phyloP scores from a whole-genome alignment of 2,113 vertebrate species.

The Motacilla alba region DNA sequence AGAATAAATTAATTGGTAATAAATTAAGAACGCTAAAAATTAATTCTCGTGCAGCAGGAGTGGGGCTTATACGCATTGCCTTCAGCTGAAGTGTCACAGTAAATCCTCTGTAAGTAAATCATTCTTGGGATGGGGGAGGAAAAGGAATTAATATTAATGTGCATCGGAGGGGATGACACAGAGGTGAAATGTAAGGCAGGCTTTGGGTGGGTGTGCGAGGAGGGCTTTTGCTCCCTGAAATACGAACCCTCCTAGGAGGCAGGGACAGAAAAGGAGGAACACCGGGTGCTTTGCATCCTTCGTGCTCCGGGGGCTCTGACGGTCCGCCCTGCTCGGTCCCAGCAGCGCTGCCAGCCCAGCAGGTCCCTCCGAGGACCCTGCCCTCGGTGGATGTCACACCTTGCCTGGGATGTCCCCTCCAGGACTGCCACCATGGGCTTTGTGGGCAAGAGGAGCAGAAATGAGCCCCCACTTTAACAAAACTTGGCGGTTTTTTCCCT shows the following conservation, averaged over 20 bases:
- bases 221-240: neutral
- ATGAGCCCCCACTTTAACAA: neutral
- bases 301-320: neutral
- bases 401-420: neutral
- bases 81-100: conserved; percentile 36
- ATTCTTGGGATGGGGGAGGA: conserved; percentile 7
- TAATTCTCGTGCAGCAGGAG: conserved; percentile 39
- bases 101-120: conserved; percentile 55
- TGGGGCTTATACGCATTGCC: neutral
- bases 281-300: neutral
- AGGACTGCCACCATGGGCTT: accelerated
- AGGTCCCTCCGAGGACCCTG: neutral
- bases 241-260: neutral
- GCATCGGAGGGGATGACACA: neutral
- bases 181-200: conserved; percentile 48
- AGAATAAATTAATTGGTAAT: conserved; percentile 65
- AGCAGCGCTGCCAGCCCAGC: too few relatives aligned
- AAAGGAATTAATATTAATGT: conserved; percentile 29
- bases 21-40: conserved; percentile 64
- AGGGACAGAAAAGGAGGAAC: neutral
- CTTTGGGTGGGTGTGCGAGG: neutral
- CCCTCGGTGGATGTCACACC: neutral
- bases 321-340: neutral
- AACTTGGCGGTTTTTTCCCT: neutral
- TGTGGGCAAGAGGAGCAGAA: neutral